phyloP scores from a whole-genome alignment of 2,113 vertebrate genomes.

The Thoracochromis brauschi region DNA sequence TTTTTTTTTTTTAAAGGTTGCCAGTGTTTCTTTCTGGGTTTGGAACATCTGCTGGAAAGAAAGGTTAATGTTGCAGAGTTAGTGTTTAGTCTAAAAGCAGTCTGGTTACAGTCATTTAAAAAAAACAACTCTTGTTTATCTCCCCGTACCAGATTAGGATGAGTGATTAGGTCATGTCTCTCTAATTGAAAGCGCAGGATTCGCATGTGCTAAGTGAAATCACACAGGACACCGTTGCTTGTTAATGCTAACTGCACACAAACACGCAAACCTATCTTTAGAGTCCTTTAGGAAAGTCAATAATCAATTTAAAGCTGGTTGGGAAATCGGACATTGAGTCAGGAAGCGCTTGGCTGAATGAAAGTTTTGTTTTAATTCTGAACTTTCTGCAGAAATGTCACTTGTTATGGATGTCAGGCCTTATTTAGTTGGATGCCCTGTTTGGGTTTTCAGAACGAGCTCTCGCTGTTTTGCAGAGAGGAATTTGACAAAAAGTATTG shows the following conservation, averaged over 20 bases:
- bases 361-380: conserved; percentile 31
- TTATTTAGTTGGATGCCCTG: conserved; percentile 27
- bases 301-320: conserved; percentile 38
- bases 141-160: background rate
- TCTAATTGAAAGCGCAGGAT: conserved; percentile 42
- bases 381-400: conserved; percentile 31
- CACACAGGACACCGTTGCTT: background rate
- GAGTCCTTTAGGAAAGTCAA: background rate
- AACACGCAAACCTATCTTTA: background rate
- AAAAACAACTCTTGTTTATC: background rate
- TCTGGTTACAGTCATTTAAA: background rate
- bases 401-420: conserved; percentile 7
- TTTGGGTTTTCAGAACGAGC: background rate
- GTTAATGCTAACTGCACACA: background rate
- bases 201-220: conserved; percentile 30
- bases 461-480: background rate
- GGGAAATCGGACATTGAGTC: background rate
- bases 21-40: background rate
- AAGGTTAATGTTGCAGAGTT: background rate
- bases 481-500: background rate
- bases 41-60: background rate
- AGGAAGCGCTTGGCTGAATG: conserved; percentile 1
- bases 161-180: background rate
- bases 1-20: background rate
- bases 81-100: background rate